phyloP scores from a whole-genome alignment of 2,113 vertebrate species.

The Raja brachyura region DNA sequence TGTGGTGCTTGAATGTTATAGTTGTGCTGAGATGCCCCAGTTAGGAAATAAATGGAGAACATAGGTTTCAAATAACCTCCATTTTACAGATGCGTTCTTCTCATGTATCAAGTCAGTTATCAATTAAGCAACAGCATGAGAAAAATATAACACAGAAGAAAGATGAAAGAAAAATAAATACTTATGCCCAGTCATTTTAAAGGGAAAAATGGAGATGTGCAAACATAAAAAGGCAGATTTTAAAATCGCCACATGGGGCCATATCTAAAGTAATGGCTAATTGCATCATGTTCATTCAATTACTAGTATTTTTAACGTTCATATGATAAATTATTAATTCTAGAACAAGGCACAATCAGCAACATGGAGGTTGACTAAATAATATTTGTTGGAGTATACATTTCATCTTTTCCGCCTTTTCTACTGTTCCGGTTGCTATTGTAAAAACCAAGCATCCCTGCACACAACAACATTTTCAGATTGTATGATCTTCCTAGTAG shows the following conservation, averaged over 20 bases:
- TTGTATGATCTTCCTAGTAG: not conserved
- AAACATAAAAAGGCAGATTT: not conserved
- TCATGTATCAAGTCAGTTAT: not conserved
- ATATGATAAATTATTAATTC: not conserved
- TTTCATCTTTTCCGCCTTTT: not conserved
- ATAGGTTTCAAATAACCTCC: not conserved
- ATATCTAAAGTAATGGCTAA: not conserved
- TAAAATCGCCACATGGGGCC: no score
- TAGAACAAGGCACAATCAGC: not conserved
- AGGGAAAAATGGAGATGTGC: not conserved
- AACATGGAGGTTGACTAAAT: not conserved
- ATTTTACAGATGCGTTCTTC: not conserved
- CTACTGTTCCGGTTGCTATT: no score
- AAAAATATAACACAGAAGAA: not conserved
- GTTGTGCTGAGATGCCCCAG: not conserved
- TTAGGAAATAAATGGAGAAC: not conserved
- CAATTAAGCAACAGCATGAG: not conserved
- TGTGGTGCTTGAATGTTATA: not conserved
- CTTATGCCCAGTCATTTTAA: not conserved
- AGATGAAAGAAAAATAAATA: not conserved
- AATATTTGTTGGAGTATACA: not conserved
- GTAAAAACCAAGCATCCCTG: not conserved
- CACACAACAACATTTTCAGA: not conserved
- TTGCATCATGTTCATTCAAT: slow-evolving; percentile 1
- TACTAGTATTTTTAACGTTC: not conserved